Conservation (phyloP, 2,113 vertebrate species). For the Grammomys surdaster region DNA sequence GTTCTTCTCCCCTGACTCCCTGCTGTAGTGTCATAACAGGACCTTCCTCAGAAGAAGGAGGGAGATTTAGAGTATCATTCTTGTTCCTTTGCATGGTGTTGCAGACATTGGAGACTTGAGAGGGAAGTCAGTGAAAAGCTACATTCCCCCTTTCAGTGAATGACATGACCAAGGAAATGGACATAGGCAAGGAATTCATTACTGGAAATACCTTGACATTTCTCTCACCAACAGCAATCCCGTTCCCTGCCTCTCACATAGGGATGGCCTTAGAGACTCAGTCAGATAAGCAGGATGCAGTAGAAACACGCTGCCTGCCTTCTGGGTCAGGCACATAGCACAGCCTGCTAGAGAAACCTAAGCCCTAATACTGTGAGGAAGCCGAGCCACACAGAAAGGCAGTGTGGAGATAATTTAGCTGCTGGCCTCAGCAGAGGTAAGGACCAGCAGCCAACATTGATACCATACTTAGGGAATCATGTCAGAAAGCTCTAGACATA, state of each 20-base stretch:
- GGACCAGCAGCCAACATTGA: background rate
- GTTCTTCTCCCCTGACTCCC: background rate
- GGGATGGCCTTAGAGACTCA: background rate
- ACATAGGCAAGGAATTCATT: slow-evolving; percentile 4
- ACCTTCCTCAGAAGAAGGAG: slow-evolving; percentile 53
- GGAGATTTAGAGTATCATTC: background rate
- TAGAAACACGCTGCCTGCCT: background rate
- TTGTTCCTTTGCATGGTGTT: background rate
- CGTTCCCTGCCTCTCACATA: background rate
- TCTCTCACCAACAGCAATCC: background rate
- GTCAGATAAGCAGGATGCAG: background rate
- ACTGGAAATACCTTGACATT: background rate
- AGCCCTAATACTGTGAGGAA: background rate
- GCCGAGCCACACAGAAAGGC: background rate
- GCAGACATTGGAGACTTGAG: background rate
- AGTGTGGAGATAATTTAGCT: background rate
- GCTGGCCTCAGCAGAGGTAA: background rate
- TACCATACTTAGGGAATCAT: background rate
- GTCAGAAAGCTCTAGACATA: background rate
- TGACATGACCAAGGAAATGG: background rate
- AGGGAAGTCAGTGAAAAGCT: background rate
- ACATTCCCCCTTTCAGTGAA: background rate
- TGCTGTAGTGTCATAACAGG: slow-evolving; percentile 12
- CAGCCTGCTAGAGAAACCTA: background rate
- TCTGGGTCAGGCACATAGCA: background rate